A percentile compares a stretch with the other conserved stretches of the same genome.
Conservation (phyloP, 92 coral and sea anemone species). For the Umimayanthus chanpuru region DNA sequence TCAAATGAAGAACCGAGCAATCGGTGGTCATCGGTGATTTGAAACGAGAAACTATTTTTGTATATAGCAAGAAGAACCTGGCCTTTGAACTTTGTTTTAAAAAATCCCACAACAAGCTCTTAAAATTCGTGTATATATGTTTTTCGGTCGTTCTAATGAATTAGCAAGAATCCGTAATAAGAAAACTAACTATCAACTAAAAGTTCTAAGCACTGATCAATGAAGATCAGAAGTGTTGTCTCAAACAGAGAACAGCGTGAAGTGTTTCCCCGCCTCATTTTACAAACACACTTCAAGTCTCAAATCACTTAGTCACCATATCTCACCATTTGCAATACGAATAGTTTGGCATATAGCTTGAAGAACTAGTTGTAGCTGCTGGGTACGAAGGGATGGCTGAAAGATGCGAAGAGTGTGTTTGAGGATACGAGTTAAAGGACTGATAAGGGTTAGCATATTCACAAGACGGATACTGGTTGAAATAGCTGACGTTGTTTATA, state of each 20-base stretch:
- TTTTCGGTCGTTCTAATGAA: not conserved
- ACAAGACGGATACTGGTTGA: constrained; percentile 38
- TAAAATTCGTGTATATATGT: not conserved
- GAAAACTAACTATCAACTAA: not conserved
- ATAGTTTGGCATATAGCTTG: constrained; percentile 29
- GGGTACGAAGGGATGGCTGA: constrained; percentile 42
- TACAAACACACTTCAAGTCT: constrained; percentile 24
- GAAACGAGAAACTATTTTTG: not conserved
- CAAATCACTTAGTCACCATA: not conserved
- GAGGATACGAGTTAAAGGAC: constrained; percentile 34
- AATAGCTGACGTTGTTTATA: constrained; percentile 42
- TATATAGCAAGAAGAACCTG: constrained; percentile 5
- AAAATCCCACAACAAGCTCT: not conserved
- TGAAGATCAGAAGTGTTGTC: constrained; percentile 5
- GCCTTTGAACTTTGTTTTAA: constrained; percentile 42
- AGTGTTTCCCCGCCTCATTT: not conserved
- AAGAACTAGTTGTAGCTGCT: constrained; percentile 25
- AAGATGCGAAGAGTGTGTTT: constrained; percentile 39
- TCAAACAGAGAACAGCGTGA: constrained; percentile 28
- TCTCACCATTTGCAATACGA: constrained; percentile 37
- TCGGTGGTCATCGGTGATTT: not conserved
- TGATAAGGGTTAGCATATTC: constrained; percentile 38
- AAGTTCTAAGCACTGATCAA: constrained; percentile 6
- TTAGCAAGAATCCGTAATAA: not conserved
- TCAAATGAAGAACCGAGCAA: not conserved